Conservation (phyloP, 2,797 vertebrate genomes). For the Trachops cirrhosus region DNA sequence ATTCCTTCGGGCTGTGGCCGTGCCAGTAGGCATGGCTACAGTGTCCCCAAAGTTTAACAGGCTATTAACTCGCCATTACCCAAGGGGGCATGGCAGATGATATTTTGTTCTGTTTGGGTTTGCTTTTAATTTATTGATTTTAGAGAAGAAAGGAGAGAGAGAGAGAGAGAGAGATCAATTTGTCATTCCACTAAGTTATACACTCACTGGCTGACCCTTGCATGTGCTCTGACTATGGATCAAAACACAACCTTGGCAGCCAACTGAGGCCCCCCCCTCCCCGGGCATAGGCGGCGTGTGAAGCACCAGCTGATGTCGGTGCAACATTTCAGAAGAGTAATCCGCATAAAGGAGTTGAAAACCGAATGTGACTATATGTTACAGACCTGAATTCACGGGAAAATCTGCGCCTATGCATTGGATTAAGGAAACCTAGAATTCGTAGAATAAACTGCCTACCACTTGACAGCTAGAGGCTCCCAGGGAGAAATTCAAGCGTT, state of each 20-base stretch:
- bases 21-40: background rate
- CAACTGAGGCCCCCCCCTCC: background rate
- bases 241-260: background rate
- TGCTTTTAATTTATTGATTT: background rate
- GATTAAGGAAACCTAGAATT: background rate
- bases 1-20: background rate
- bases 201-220: too few relatives aligned
- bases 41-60: background rate
- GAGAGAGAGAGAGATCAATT: background rate
- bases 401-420: accelerated
- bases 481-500: background rate
- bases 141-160: background rate
- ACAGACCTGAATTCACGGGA: background rate
- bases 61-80: background rate
- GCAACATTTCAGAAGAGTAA: background rate
- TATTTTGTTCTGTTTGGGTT: too few relatives aligned
- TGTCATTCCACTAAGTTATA: background rate
- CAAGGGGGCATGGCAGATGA: background rate
- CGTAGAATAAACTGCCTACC: background rate
- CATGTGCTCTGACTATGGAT: background rate
- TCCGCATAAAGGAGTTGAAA: background rate
- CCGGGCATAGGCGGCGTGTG: accelerated
- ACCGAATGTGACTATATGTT: background rate
- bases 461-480: background rate
- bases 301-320: background rate